phyloP scores from a whole-genome alignment of 2,113 vertebrate genomes.

The Ginglymostoma cirratum region DNA sequence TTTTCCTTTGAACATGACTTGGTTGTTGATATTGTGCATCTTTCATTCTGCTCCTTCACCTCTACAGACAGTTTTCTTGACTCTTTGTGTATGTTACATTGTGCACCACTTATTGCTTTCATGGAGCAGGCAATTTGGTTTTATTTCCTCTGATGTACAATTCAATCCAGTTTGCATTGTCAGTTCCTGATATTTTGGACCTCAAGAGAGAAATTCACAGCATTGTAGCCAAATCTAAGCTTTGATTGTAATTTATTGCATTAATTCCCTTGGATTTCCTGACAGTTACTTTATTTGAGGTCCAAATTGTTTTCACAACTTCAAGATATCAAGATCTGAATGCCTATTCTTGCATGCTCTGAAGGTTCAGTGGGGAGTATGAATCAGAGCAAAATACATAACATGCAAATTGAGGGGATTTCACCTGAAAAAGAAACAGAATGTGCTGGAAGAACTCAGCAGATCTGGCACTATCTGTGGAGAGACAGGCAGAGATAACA shows the following conservation, averaged over 20 bases:
- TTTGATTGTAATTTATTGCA: background rate
- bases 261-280: background rate
- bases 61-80: background rate
- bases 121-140: background rate
- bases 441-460: no score
- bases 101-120: background rate
- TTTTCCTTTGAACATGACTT: background rate
- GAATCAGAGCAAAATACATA: background rate
- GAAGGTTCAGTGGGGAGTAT: background rate
- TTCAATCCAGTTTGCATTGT: background rate
- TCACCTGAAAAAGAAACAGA: background rate
- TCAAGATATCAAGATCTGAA: background rate
- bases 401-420: background rate
- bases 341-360: background rate
- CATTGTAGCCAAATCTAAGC: background rate
- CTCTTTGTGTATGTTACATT: background rate
- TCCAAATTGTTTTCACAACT: background rate
- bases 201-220: background rate
- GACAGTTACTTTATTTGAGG: background rate
- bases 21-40: background rate
- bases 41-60: background rate
- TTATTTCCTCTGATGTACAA: background rate
- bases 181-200: background rate
- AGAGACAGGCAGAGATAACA: no score
- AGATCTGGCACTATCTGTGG: no score